Evolutionary conservation across 2,888 invertebrate species (phyloP).

Genomic region (Hecatera dysodea): DNA sequence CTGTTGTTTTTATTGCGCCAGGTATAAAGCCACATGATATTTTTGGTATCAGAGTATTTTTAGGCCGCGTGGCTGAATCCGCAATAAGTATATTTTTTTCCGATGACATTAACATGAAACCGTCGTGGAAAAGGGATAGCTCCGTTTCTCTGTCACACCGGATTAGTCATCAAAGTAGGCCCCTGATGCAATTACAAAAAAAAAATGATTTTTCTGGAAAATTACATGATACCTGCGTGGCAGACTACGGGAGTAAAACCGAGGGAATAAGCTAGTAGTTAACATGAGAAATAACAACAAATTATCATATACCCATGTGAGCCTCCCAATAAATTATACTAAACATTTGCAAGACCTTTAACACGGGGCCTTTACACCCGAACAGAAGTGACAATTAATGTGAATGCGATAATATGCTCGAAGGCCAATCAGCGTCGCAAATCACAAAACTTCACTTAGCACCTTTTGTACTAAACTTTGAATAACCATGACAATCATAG

Average conservation of each 20-base stretch:
- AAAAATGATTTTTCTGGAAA: no score
- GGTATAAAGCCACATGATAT: no score
- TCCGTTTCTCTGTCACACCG: no score
- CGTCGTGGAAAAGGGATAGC: no score
- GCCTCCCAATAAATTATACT: conserved; percentile 27
- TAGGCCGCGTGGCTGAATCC: not conserved
- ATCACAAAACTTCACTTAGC: conserved; percentile 56
- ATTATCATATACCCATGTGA: conserved; percentile 7
- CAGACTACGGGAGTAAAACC: not conserved
- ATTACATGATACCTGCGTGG: no score
- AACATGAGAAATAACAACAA: not conserved
- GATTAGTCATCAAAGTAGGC: no score
- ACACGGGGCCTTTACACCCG: conserved; percentile 29
- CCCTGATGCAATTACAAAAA: no score
- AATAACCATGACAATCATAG: conserved; percentile 9
- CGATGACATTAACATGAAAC: no score
- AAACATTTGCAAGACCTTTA: conserved; percentile 42
- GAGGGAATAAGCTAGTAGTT: not conserved
- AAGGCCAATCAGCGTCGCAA: conserved; percentile 52
- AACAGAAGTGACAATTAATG: conserved; percentile 57
- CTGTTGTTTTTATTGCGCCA: not conserved
- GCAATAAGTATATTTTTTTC: not conserved
- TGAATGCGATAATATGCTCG: conserved; percentile 48
- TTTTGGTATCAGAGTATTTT: conserved; percentile 13
- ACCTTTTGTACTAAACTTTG: conserved; percentile 37